These are phyloP conservation scores for Chauna torquata DNA, from an alignment of 2,113 vertebrate genomes.

Conservation along the genomic window DNA sequence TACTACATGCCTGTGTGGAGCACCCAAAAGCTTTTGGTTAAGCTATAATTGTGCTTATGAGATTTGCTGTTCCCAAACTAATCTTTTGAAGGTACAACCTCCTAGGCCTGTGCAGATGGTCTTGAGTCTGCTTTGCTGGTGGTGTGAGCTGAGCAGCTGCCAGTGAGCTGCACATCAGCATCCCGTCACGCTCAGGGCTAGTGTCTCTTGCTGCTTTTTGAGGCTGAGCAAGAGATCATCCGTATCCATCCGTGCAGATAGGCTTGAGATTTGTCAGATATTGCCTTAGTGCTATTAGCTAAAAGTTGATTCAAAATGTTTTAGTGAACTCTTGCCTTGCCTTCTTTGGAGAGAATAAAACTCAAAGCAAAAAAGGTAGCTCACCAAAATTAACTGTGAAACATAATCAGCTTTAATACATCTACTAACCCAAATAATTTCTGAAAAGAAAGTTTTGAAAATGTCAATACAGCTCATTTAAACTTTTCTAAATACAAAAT, in stretches of 20 bases:
- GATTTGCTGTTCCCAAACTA: background rate
- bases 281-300: background rate
- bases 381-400: background rate
- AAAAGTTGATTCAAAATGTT: background rate
- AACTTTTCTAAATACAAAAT: background rate
- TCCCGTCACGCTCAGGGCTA: rapidly evolving
- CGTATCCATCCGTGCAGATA: background rate
- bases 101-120: background rate
- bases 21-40: background rate
- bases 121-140: background rate
- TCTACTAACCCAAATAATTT: background rate
- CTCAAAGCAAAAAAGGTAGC: background rate
- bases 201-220: background rate
- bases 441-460: background rate
- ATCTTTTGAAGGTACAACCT: background rate
- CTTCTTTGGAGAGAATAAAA: background rate
- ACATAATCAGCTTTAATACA: background rate
- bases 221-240: background rate
- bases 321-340: background rate
- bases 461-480: background rate
- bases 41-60: background rate
- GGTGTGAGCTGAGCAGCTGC: background rate
- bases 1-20: background rate
- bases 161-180: background rate
- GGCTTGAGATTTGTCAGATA: background rate